Evolutionary conservation across 2,888 invertebrate genomes (phyloP).

Genomic region (Cyaniris semiargus): DNA sequence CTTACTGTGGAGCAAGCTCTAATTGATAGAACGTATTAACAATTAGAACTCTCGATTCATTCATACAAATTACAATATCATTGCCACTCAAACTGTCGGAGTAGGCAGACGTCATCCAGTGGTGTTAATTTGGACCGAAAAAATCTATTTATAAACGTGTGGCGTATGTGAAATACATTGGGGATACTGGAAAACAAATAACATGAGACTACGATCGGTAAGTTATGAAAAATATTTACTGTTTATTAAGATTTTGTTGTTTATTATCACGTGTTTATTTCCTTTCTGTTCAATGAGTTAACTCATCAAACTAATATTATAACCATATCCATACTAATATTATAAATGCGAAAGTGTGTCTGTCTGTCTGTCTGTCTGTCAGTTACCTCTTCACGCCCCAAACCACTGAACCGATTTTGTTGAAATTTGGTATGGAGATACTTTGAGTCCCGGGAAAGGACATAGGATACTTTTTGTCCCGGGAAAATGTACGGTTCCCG

Average conservation of each 20-base stretch:
- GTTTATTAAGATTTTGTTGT: not conserved
- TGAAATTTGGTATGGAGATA: no score
- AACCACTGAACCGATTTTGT: no score
- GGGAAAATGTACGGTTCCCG: no score
- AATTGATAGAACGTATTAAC: slow-evolving; percentile 7
- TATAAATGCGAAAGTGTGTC: no score
- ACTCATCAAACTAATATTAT: no score
- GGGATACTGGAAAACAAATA: no score
- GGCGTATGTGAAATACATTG: slow-evolving; percentile 1
- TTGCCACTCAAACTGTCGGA: slow-evolving; percentile 29
- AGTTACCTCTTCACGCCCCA: no score
- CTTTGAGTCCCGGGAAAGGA: no score
- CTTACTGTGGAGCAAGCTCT: not conserved
- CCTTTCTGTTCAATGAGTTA: not conserved
- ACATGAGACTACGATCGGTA: not conserved
- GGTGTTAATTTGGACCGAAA: slow-evolving; percentile 17
- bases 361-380: no score
- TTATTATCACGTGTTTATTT: not conserved
- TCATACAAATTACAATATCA: slow-evolving; percentile 20
- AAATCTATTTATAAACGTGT: slow-evolving; percentile 22
- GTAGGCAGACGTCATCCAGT: slow-evolving; percentile 31
- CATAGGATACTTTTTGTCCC: no score
- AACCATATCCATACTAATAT: no score
- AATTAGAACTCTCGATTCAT: slow-evolving; percentile 14
- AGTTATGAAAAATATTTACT: not conserved